Percentiles rank a stretch among this genome's conserved stretches.
These are phyloP conservation scores for Megaustenia siamemsis DNA, from an alignment of 2,888 invertebrate genomes.

Conservation along the genomic window DNA sequence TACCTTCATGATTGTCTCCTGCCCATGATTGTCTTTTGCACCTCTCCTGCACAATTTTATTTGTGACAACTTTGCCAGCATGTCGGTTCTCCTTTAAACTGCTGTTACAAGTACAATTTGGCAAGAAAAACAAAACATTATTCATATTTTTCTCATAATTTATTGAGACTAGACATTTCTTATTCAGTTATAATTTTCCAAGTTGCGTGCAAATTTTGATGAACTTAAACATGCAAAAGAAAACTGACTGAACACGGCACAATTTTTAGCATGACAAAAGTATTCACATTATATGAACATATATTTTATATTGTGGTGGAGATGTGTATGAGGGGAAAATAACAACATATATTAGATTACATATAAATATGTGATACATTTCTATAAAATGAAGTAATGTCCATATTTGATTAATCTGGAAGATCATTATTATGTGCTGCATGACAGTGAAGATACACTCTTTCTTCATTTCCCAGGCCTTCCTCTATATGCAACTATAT, in stretches of 20 bases:
- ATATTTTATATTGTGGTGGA: not conserved
- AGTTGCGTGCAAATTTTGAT: conserved; percentile 41
- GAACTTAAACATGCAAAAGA: conserved; percentile 27
- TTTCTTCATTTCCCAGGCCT: no score
- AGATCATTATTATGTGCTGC: no score
- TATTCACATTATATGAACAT: not conserved
- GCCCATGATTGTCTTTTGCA: no score
- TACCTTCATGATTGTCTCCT: no score
- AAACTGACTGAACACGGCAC: not conserved
- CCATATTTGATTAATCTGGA: no score
- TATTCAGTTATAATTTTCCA: conserved; percentile 25
- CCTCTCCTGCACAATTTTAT: no score
- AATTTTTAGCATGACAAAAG: not conserved
- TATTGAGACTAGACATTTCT: conserved; percentile 48
- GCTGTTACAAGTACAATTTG: no score
- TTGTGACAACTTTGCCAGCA: no score
- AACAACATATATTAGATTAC: not conserved
- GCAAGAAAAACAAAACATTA: no score
- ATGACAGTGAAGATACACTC: no score
- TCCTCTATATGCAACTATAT: no score
- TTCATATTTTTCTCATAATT: conserved; percentile 40
- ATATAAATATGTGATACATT: not conserved
- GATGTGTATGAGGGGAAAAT: not conserved
- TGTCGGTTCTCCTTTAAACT: no score
- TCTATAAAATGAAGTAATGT: not conserved